These are phyloP conservation scores for Anguilla anguilla DNA, from an alignment of 2,797 vertebrate genomes.

Conservation along the genomic window DNA sequence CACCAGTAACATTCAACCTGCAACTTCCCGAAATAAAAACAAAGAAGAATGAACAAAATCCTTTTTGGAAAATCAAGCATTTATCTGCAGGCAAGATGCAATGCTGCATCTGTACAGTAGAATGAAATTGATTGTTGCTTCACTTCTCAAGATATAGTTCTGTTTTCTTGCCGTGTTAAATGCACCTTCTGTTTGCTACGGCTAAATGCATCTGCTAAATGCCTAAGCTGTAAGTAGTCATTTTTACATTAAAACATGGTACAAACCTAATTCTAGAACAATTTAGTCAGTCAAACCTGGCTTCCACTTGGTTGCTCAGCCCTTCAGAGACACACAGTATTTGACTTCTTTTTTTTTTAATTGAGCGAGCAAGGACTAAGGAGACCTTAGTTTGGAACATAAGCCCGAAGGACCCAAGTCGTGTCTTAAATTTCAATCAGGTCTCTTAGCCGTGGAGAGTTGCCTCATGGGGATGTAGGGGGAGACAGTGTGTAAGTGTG, in stretches of 20 bases:
- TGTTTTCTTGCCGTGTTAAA: no score
- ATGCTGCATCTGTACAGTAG: no score
- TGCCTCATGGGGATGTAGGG: conserved; percentile 58
- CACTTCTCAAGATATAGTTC: no score
- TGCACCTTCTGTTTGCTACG: neutral
- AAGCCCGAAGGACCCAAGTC: conserved; percentile 74
- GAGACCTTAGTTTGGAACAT: conserved; percentile 74
- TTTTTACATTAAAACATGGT: neutral
- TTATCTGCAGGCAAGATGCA: neutral
- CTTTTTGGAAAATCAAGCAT: neutral
- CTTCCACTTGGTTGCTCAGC: neutral
- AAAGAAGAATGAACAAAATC: neutral
- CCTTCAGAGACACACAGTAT: conserved; percentile 65
- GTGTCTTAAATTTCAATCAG: conserved; percentile 74
- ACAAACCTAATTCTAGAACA: neutral
- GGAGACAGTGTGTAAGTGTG: neutral
- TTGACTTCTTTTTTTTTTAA: conserved; percentile 83
- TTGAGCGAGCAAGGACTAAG: conserved; percentile 81
- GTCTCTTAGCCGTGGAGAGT: conserved; percentile 66
- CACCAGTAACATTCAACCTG: neutral
- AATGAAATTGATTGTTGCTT: neutral
- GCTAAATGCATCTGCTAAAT: neutral
- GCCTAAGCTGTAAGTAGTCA: neutral
- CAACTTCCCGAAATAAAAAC: neutral
- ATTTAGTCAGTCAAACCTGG: neutral